phyloP scores from a whole-genome alignment of 2,888 invertebrate genomes.

The Cactoblastis cactorum region DNA sequence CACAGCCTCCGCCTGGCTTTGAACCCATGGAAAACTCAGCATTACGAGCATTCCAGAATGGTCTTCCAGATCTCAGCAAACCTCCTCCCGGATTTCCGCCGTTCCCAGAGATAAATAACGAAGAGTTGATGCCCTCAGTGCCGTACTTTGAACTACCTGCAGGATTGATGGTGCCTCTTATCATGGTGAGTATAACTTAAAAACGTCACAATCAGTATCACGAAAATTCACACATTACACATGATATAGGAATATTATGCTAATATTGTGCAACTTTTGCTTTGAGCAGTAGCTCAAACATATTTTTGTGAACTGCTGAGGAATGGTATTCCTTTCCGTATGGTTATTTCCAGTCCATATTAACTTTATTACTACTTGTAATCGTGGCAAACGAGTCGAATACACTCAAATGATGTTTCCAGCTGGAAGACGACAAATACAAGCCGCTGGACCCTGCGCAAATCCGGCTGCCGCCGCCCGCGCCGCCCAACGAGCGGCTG shows the following conservation, averaged over 20 bases:
- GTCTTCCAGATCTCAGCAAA: conserved; percentile 90
- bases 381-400: too few relatives aligned
- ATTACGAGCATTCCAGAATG: conserved; percentile 73
- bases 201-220: too few relatives aligned
- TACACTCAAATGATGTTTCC: too few relatives aligned
- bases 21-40: conserved; percentile 43
- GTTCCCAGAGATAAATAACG: conserved; percentile 72
- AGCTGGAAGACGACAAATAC: conserved; percentile 94
- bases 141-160: conserved; percentile 99
- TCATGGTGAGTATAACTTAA: conserved; percentile 91
- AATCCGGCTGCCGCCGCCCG: conserved; percentile 95
- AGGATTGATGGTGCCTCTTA: conserved; percentile 97
- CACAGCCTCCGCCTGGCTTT: conserved; percentile 72
- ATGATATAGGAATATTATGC: too few relatives aligned
- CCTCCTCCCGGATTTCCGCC: conserved; percentile 90
- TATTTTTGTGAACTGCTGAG: too few relatives aligned
- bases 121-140: conserved; percentile 91
- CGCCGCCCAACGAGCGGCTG: conserved; percentile 95
- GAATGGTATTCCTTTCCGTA: too few relatives aligned
- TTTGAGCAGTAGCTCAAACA: too few relatives aligned
- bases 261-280: too few relatives aligned
- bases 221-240: too few relatives aligned
- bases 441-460: conserved; percentile 92
- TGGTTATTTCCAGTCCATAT: too few relatives aligned
- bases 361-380: too few relatives aligned